Evolutionary conservation across 2,888 invertebrate species (phyloP).

Genomic region (Drosophila meridionalis): DNA sequence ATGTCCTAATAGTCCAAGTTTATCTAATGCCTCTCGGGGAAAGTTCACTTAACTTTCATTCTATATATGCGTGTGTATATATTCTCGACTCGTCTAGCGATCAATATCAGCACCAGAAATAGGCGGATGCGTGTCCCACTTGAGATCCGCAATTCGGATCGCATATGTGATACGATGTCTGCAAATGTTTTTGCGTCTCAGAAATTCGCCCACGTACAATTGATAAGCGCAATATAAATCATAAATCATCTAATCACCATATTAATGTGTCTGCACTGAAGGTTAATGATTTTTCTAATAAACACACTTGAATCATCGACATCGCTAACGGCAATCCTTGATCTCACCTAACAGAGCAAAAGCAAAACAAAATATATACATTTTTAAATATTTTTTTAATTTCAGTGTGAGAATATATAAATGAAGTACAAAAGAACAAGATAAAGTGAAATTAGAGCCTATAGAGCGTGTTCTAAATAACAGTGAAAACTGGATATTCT

Average conservation of each 20-base stretch:
- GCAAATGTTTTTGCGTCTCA: conserved; percentile 44
- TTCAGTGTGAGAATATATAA: no score
- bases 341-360: background rate
- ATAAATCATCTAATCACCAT: conserved; percentile 26
- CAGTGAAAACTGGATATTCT: no score
- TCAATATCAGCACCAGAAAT: background rate
- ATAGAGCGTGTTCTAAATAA: no score
- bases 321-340: background rate
- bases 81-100: background rate
- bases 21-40: background rate
- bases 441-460: no score
- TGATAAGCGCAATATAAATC: conserved; percentile 45
- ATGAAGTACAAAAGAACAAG: background rate
- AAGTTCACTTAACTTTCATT: background rate
- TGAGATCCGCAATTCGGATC: conserved; percentile 33
- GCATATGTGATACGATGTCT: conserved; percentile 37
- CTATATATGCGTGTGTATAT: background rate
- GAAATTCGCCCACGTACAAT: conserved; percentile 38
- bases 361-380: background rate
- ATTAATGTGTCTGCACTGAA: conserved; percentile 18
- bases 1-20: background rate
- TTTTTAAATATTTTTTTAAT: background rate
- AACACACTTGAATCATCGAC: conserved; percentile 7
- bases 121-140: conserved; percentile 13
- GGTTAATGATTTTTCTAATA: conserved; percentile 30